phyloP scores from a whole-genome alignment of 2,888 invertebrate genomes.

The Oxyteleia sp. region DNA sequence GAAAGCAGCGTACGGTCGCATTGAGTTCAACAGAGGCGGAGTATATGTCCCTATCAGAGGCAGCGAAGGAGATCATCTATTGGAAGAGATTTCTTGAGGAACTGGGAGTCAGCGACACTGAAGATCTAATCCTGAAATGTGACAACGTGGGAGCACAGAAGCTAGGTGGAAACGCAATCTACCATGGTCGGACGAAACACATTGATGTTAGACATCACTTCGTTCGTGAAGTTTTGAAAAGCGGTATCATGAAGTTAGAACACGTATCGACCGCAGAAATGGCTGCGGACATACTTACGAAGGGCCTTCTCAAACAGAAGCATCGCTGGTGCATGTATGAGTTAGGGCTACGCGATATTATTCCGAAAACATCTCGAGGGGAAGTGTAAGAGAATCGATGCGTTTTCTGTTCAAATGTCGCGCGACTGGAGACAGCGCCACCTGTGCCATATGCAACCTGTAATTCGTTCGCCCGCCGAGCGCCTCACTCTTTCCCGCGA shows the following conservation, averaged over 20 bases:
- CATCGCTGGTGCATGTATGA: background rate
- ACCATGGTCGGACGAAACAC: slow-evolving; percentile 52
- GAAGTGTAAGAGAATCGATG: too few species aligned
- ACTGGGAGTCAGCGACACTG: background rate
- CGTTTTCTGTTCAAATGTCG: too few species aligned
- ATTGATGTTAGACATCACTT: slow-evolving; percentile 16
- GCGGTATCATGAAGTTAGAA: slow-evolving; percentile 18
- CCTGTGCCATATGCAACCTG: too few species aligned
- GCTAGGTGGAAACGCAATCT: slow-evolving; percentile 39
- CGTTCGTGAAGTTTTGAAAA: slow-evolving; percentile 29
- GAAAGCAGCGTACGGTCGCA: slow-evolving; percentile 27
- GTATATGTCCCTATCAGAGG: slow-evolving; percentile 57
- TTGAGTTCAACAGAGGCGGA: slow-evolving; percentile 5
- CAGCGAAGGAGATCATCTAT: slow-evolving; percentile 47
- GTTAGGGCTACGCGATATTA: background rate
- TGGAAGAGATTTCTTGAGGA: slow-evolving; percentile 14
- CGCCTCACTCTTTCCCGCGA: too few species aligned
- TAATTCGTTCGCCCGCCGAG: too few species aligned
- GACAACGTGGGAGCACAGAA: slow-evolving; percentile 56
- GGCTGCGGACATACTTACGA: slow-evolving; percentile 24
- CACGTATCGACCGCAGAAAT: slow-evolving; percentile 13
- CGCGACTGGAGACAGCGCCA: too few species aligned
- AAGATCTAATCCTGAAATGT: slow-evolving; percentile 21
- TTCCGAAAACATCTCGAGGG: background rate
- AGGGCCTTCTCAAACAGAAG: slow-evolving; percentile 3